Evolutionary conservation across 2,888 invertebrate species (phyloP), one percentile per base, ranked within the genome.

Genomic region (Ophion ventricosus): DNA sequence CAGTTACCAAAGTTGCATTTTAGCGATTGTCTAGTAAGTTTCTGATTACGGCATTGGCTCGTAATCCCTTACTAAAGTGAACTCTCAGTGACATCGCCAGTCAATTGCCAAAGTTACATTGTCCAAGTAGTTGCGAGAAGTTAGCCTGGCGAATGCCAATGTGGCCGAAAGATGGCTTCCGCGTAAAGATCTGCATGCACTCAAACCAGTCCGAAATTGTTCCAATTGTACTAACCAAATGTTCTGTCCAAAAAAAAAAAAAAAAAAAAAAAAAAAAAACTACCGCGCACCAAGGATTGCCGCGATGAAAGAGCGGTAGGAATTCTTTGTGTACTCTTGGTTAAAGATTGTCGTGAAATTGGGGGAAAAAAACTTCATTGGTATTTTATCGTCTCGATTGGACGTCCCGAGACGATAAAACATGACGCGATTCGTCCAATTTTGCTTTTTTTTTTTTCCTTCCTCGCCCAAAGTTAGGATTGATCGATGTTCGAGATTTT

Each of bases 401-500:
- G 49, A n/a, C 59, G 70, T 63, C 67, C 66, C 78, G 72, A 79
- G 57, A 76, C 82, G 67, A 80, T 80, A 82, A n/a, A n/a, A 54
- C 29, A 66, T 69, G 49, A 73, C 73, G 25, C 72, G 85, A 80
- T 80, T 80, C 76, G 85, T 80, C 80, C 85, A 85, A 80, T 85
- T 82, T 80, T 74, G n/a, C n/a, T n/a, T n/a, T 1, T 35, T 8
- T 23, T 57, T 1, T 49, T 43, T 23, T 49, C 17, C 11, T 25
- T 5, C 0, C 14, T 17, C 49, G 3, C 14, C 17, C 3, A 35
- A 35, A 49, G 49, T 17, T 49, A 49, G 14, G 14, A 49, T 49
- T 17, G 49, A 49, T 49, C 17, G 4, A 49, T 11, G 4, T n/a
- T n/a, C n/a, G n/a, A n/a, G n/a, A n/a, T n/a, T n/a, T n/a, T n/a